A percentile compares a stretch with the other conserved stretches of the same genome.
Conservation (phyloP, 2,888 invertebrate genomes). For the Nomada goodeniana region DNA sequence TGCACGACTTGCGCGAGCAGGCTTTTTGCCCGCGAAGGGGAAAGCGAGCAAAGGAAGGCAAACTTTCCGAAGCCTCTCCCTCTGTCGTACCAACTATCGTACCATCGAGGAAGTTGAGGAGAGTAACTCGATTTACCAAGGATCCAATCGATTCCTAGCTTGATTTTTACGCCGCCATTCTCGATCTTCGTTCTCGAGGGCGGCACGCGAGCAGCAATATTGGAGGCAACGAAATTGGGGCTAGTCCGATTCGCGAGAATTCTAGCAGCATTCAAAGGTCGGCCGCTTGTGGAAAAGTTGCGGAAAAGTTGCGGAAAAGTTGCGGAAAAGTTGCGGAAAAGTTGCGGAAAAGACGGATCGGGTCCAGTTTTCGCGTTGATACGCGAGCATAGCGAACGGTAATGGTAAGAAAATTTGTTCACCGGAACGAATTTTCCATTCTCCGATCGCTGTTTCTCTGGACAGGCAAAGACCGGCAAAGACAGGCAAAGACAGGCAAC, state of each 20-base stretch:
- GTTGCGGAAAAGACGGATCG: too few species aligned
- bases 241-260: conserved; percentile 59
- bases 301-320: conserved; percentile 32
- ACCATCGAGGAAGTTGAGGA: background rate
- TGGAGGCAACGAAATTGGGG: conserved; percentile 61
- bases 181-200: background rate
- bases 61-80: too few species aligned
- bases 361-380: conserved; percentile 46
- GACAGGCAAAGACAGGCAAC: too few species aligned
- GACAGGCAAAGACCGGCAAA: too few species aligned
- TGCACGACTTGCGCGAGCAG: too few species aligned
- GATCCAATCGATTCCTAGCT: background rate
- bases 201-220: conserved; percentile 53
- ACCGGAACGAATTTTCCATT: conserved; percentile 26
- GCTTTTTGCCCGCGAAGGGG: too few species aligned
- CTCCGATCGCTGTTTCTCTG: conserved; percentile 24
- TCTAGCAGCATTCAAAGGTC: conserved; percentile 67
- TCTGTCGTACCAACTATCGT: too few species aligned
- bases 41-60: too few species aligned
- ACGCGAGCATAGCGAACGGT: conserved; percentile 8
- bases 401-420: too few species aligned
- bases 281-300: conserved; percentile 57
- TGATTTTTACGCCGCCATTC: background rate
- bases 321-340: conserved; percentile 54
- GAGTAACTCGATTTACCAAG: too few species aligned